Evolutionary conservation across 1,140 invertebrate genomes (phyloP), one percentile per base, ranked within the genome.

Genomic region (Drosophila subpulchrella): DNA sequence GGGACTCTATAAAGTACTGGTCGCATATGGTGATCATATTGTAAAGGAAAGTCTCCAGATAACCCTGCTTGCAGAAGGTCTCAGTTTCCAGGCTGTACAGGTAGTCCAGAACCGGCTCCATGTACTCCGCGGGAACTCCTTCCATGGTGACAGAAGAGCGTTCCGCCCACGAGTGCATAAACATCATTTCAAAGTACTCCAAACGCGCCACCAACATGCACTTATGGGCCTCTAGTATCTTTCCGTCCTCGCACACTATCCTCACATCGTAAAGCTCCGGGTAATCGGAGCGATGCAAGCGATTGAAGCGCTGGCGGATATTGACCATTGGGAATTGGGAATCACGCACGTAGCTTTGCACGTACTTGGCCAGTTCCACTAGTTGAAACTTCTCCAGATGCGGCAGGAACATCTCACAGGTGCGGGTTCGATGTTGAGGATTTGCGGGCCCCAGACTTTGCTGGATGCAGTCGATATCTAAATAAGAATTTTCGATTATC

Each of bases 181-280:
- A 94, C 95, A 96, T 95, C 88, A 94, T 95, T 55, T 94, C 93
- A 90, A 96, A 97, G 91, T 96, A 96, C 58, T 96, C 95, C 10
- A 95, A 88, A 65, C 95, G 91, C 6, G 95, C 94, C 0, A 94
- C 93, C 27, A 96, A 86, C 47, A 97, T 92, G 91, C 96, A 96
- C 72, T 95, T 96, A 85, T 97, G 96, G 38, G 95, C 96, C 46
- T 91, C 81, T 20, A 96, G 82, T n/a, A 92, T 75, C 11, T 91
- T 84, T 7, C 93, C 93, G 76, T 95, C 94, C 41, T 93, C 93
- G 67, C 93, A 94, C 24, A 92, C 75, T 4, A 96, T 92, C 4
- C 74, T 80, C 20, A 95, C 93, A 92, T 96, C 95, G 90, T 93
- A 94, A 3, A 96, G 92, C n/a, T 94, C 93, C 10, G 92, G 91